Evolutionary conservation across 2,797 vertebrate species (phyloP).

Genomic region (Arnoldichthys spilopterus): DNA sequence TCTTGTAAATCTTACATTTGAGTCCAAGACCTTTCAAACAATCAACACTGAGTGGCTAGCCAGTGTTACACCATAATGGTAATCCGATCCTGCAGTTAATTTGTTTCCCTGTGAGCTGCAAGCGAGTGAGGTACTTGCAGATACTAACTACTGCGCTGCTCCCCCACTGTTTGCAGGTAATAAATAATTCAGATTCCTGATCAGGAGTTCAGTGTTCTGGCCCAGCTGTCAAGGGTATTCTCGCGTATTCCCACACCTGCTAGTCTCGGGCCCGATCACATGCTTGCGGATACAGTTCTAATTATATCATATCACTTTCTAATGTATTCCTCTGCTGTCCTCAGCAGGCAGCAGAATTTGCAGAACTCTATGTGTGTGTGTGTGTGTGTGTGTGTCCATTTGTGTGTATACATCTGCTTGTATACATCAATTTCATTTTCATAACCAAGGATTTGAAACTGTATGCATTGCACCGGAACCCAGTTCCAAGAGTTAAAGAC

Average conservation of each 20-base stretch:
- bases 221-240: slow-evolving; percentile 37
- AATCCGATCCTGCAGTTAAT: slow-evolving; percentile 16
- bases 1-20: slow-evolving; percentile 11
- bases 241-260: slow-evolving; percentile 45
- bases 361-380: slow-evolving; percentile 1
- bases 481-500: too few species aligned
- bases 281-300: slow-evolving; percentile 46
- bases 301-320: slow-evolving; percentile 46
- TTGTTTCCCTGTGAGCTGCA: slow-evolving; percentile 11
- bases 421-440: not conserved
- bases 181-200: slow-evolving; percentile 50
- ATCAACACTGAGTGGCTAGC: not conserved
- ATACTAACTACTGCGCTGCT: slow-evolving; percentile 27
- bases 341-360: slow-evolving; percentile 18
- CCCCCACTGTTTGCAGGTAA: slow-evolving; percentile 23
- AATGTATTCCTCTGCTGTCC: slow-evolving; percentile 31
- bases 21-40: not conserved
- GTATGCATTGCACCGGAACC: too few species aligned
- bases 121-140: slow-evolving; percentile 21
- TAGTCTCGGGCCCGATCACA: slow-evolving; percentile 36
- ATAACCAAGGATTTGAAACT: not conserved
- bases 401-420: not conserved
- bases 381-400: too few species aligned
- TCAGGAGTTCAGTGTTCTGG: slow-evolving; percentile 45
- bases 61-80: not conserved